phyloP scores from a whole-genome alignment of 2,888 invertebrate genomes.

The Hermaeophaga mercurialis region DNA sequence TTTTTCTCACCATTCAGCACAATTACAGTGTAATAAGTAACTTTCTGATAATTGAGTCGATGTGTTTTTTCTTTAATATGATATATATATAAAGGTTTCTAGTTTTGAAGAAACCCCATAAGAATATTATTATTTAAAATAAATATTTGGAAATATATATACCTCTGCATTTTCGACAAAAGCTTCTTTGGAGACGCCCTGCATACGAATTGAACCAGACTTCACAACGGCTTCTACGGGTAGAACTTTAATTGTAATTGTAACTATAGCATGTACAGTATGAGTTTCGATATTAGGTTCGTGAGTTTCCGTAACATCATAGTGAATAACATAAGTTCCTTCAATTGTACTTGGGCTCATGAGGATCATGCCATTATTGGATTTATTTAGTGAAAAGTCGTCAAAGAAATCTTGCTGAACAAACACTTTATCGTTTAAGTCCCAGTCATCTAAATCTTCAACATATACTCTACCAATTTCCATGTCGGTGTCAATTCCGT shows the following conservation, averaged over 20 bases:
- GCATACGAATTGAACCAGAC: conserved; percentile 88
- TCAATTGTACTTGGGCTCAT: conserved; percentile 78
- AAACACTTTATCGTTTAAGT: conserved; percentile 89
- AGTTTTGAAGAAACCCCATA: conserved; percentile 13
- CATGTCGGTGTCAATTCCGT: conserved; percentile 76
- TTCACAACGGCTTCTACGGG: conserved; percentile 90
- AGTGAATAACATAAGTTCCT: conserved; percentile 76
- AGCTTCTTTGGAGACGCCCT: conserved; percentile 81
- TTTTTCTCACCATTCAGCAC: no score
- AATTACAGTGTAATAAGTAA: no score
- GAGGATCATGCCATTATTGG: conserved; percentile 83
- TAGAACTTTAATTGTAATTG: conserved; percentile 84
- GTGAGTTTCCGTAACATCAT: conserved; percentile 74
- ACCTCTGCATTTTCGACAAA: conserved; percentile 71
- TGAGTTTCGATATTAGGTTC: conserved; percentile 64
- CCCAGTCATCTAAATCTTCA: conserved; percentile 96
- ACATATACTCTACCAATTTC: conserved; percentile 93
- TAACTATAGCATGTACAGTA: conserved; percentile 82
- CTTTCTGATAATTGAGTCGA: no score
- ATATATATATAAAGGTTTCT: no score
- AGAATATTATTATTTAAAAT: not conserved
- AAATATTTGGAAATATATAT: conserved; percentile 16
- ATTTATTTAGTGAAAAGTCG: conserved; percentile 73
- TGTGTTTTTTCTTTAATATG: no score
- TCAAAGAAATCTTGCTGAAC: conserved; percentile 61